Base-by-base conservation (phyloP, 2,888 invertebrate genomes). In the Sphaerolaimus hirsutus region DNA sequence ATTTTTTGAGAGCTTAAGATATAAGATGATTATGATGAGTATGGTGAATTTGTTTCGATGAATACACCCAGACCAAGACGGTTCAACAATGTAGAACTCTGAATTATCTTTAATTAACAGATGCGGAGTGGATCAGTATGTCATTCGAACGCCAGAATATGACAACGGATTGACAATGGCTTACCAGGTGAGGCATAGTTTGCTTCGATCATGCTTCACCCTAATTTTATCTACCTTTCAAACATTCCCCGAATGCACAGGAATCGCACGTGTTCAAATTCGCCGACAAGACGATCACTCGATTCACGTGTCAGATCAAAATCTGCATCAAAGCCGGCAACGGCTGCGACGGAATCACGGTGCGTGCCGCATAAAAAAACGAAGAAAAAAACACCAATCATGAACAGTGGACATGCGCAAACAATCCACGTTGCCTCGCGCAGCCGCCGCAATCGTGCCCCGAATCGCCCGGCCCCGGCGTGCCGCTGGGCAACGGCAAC, bases 261-360 rank as follows among this genome's bases (percentile, higher is more conserved):
- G 1, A 23, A 19, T 58, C 60, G 19, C 57, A 58, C 46, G 60
- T 60, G 17, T 60, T 60, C 55, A 60, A 60, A 46, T 60, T 60
- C 43, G 60, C 60, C 12, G 57, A 57, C 48, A 56, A 58, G 46
- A 60, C 60, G 5, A 54, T 60, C 32, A 61, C 60, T 1, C 50
- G 59, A 1, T 60, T 60, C 49, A 55, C 57, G 1, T 60, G 60
- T 42, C 60, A 60, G 46, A 56, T 60, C 37, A 53, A 58, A 19
- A 53, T 60, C 36, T 60, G 60, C 32, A 27, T 46, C 37, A 48
- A 59, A 40, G 56, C 57, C 42, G 58, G 57, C 19, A 53, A 56
- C 24, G 58, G 58, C 25, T 60, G 60, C 40, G 53, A 53, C 25
- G 48, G 51, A 27, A 43, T 60, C 29, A 56, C 60, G 45, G 60